Conservation (phyloP, 2,797 vertebrate species). For the Buphagus erythrorhynchus region DNA sequence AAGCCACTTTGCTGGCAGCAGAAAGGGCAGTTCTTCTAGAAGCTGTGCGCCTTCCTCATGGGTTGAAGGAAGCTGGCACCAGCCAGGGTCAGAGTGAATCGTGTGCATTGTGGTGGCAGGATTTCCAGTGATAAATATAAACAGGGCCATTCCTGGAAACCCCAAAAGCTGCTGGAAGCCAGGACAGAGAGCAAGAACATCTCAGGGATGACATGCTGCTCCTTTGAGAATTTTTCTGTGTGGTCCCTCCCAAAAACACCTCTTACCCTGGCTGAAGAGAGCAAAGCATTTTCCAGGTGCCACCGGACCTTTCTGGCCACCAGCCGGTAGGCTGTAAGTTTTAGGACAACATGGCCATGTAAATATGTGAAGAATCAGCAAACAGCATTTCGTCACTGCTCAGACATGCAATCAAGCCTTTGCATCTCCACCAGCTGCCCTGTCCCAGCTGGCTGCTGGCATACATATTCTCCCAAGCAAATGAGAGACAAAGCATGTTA, state of each 20-base stretch:
- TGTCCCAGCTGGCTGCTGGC: neutral
- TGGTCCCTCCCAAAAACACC: neutral
- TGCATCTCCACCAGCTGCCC: neutral
- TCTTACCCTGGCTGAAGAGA: neutral
- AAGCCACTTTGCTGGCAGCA: neutral
- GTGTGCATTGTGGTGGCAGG: neutral
- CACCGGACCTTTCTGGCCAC: neutral
- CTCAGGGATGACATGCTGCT: rapidly evolving
- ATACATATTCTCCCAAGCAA: neutral
- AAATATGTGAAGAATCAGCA: neutral
- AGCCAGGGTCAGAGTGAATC: neutral
- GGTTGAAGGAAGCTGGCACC: neutral
- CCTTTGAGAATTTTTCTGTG: neutral
- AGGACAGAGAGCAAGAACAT: neutral
- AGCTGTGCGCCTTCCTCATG: neutral
- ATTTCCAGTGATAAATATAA: neutral
- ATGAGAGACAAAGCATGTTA: neutral
- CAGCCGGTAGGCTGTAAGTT: rapidly evolving
- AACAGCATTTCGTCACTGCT: neutral
- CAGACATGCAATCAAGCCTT: neutral
- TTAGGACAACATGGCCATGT: neutral
- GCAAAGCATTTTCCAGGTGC: neutral
- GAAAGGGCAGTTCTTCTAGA: neutral
- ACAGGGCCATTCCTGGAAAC: neutral
- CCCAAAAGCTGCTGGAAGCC: neutral